Percentiles rank a stretch among this genome's conserved stretches.
These are phyloP conservation scores for Alethe castanea DNA, from an alignment of 2,113 vertebrate species.

Conservation along the genomic window DNA sequence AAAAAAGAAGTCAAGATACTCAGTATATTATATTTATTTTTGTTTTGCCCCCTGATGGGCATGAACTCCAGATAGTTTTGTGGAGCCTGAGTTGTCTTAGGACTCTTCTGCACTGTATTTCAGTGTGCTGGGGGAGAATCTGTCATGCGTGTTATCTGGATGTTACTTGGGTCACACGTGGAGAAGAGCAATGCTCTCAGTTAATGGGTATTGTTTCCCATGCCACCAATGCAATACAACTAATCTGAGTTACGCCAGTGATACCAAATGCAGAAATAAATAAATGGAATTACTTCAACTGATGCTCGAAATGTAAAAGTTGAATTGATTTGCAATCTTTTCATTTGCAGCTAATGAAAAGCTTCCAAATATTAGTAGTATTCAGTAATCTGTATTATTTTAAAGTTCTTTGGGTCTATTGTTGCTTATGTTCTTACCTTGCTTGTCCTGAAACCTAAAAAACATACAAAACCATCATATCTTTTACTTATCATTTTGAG, in stretches of 20 bases:
- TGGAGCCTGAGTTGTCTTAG: rapidly evolving
- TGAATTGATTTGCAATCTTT: neutral
- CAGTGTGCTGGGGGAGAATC: neutral
- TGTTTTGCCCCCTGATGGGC: neutral
- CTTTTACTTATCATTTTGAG: neutral
- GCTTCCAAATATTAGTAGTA: neutral
- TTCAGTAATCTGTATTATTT: neutral
- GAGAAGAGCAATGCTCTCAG: neutral
- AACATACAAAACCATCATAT: neutral
- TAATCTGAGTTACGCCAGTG: neutral
- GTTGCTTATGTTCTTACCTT: neutral
- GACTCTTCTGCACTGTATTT: neutral
- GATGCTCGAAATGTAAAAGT: neutral
- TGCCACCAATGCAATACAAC: neutral
- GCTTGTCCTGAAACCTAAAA: neutral
- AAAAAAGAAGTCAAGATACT: neutral
- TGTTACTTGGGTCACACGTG: neutral
- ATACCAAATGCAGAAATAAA: neutral
- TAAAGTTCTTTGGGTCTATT: neutral
- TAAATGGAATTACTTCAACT: neutral
- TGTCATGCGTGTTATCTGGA: neutral
- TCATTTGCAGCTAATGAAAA: neutral
- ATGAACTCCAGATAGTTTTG: neutral
- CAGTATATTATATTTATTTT: neutral
- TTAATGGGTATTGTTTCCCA: neutral